phyloP scores from a whole-genome alignment of 2,888 invertebrate genomes.

The Parnassius glacialis region DNA sequence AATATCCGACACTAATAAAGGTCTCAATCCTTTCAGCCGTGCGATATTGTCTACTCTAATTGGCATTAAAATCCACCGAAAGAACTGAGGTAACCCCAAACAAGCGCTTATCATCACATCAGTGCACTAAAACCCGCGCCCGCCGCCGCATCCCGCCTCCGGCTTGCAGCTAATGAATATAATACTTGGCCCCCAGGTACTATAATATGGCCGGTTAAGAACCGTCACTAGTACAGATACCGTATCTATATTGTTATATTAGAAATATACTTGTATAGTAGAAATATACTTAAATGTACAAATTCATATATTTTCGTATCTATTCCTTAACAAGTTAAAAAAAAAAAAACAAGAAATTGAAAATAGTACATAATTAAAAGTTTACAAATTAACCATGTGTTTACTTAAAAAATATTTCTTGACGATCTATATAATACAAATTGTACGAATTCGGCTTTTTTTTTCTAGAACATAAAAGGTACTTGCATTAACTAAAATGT shows the following conservation, averaged over 20 bases:
- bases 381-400: no score
- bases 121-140: constrained; percentile 46
- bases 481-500: no score
- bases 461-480: no score
- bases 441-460: no score
- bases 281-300: no score
- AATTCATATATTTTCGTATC: no score
- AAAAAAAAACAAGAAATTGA: no score
- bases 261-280: no score
- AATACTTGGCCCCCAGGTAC: constrained; percentile 67
- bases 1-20: constrained; percentile 77
- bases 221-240: constrained; percentile 8
- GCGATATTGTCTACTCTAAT: constrained; percentile 75
- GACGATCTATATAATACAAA: no score
- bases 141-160: constrained; percentile 37
- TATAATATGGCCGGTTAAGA: constrained; percentile 36
- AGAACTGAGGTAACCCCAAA: constrained; percentile 73
- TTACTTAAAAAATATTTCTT: no score
- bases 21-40: constrained; percentile 67
- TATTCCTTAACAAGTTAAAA: no score
- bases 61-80: constrained; percentile 71
- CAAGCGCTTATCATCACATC: constrained; percentile 73
- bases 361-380: no score
- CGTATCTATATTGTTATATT: neutral
- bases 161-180: constrained; percentile 60